Evolutionary conservation across 2,113 vertebrate species (phyloP), one percentile per base, ranked within the genome.

Genomic region (Orcinus orca): DNA sequence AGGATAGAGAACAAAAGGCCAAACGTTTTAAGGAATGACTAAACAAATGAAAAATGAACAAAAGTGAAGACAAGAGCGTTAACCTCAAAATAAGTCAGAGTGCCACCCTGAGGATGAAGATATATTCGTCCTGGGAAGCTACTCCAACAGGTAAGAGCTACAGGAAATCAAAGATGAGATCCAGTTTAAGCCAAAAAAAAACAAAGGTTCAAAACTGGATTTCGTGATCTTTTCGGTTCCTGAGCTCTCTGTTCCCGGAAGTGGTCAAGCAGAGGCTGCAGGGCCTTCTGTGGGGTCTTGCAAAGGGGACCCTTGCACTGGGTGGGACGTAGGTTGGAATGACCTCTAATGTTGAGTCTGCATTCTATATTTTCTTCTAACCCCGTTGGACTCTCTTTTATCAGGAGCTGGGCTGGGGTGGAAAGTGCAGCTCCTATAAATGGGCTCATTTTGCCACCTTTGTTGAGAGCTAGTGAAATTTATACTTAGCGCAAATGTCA

Each of bases 401-500:
- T 65, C 62, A 83, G 80, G 89, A 50, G 14, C 25, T 14, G 2
- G 94, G 81, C 36, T 58, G 4, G 55, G 38, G 71, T 77, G 7
- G 79, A 94, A 93, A 96, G 95, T 92, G 70, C 58, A 90, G 33
- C 12, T 81, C 74, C 91, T 65, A 50, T 36, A 77, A 63, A 63
- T 58, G 67, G 80, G 10, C 62, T 76, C 74, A 85, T 76, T 87
- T 79, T 81, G 53, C 55, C 77, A 96, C 91, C 93, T 96, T 95
- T 87, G 92, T 26, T 15, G 68, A 31, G 31, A 95, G 60, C 65
- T 17, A 83, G 76, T 76, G 70, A 94, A 95, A 80, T 76, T 70
- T 95, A 81, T 90, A 73, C 92, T 96, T 90, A 90, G 82, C 76
- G 25, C 82, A 94, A 93, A 96, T 97, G 94, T 93, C 97, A 97